Evolutionary conservation across 2,888 invertebrate genomes (phyloP), one percentile per base, ranked within the genome.

Genomic region (Disparrhopalites patrizii): DNA sequence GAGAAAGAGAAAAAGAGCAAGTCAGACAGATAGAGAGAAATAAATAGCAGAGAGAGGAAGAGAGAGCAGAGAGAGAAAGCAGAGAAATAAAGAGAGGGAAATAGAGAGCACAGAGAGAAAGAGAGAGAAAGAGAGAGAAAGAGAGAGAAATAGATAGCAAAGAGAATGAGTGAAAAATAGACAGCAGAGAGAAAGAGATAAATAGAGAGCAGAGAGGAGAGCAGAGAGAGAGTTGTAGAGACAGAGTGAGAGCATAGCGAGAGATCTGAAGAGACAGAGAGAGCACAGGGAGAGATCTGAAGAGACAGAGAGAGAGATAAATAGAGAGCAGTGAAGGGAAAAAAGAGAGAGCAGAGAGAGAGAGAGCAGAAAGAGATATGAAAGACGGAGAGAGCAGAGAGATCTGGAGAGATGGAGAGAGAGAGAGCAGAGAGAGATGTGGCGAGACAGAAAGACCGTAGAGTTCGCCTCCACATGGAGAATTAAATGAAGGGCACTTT

Each of bases 401-500:
- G 43, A 10, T 43, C n/a, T n/a, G n/a, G 47, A n/a, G n/a, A n/a
- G 47, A n/a, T 18, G 20, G 50, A 50, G 50, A 50, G 13, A 50
- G 50, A 50, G 50, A 50, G 23, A 50, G 50, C n/a, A 50, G 50
- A 50, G 50, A 50, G 50, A 23, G 20, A 50, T 8, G 13, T 18
- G 13, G 23, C 7, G 5, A 47, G 47, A 18, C 18, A 15, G 3
- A 1, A 10, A 47, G 23, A 23, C 2, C 2, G 23, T 13, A 25
- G 31, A 7, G 36, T 36, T 15, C 36, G 36, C 36, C 36, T 36
- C 36, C 31, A 13, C 36, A 58, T 61, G 30, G 25, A 28, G 47
- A 58, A 47, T 58, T 38, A 58, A 56, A 43, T 58, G 47, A 61
- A 61, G 60, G 43, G 60, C 47, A 47, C 31, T 28, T 60, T 60